Conservation (phyloP, 23 tunicate genomes). For the Phallusia fumigata region DNA sequence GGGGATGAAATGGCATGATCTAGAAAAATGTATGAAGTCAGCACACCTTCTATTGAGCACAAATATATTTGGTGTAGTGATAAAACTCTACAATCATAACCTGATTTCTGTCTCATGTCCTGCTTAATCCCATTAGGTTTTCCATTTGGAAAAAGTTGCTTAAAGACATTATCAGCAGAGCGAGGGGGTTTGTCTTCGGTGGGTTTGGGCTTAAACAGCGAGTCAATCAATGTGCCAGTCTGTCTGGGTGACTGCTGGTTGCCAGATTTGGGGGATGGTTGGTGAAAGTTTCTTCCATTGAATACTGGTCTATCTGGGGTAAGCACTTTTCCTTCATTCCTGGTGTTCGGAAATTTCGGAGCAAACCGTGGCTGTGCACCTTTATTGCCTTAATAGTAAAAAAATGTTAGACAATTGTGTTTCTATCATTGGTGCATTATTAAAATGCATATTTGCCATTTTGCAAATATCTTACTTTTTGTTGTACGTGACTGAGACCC, state of each 20-base stretch:
- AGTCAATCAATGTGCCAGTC: background rate
- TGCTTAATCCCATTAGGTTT: background rate
- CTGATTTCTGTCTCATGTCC: background rate
- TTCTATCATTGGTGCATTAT: background rate
- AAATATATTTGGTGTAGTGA: background rate
- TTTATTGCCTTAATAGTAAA: background rate
- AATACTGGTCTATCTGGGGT: background rate
- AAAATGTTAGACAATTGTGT: background rate
- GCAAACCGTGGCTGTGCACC: background rate
- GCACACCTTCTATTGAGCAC: background rate
- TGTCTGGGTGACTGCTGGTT: slow-evolving; percentile 8
- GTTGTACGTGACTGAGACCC: background rate
- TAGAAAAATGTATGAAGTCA: background rate
- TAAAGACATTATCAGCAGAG: background rate
- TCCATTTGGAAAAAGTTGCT: slow-evolving; percentile 3
- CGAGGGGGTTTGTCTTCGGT: background rate
- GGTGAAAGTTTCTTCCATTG: background rate
- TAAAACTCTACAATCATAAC: background rate
- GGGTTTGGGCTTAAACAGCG: background rate
- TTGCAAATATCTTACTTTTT: background rate
- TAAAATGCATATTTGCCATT: background rate
- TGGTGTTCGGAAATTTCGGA: background rate
- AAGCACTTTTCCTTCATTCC: background rate
- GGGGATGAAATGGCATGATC: background rate
- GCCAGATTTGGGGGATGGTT: background rate